Conservation (phyloP, 2,113 vertebrate genomes). For the Gavia stellata region DNA sequence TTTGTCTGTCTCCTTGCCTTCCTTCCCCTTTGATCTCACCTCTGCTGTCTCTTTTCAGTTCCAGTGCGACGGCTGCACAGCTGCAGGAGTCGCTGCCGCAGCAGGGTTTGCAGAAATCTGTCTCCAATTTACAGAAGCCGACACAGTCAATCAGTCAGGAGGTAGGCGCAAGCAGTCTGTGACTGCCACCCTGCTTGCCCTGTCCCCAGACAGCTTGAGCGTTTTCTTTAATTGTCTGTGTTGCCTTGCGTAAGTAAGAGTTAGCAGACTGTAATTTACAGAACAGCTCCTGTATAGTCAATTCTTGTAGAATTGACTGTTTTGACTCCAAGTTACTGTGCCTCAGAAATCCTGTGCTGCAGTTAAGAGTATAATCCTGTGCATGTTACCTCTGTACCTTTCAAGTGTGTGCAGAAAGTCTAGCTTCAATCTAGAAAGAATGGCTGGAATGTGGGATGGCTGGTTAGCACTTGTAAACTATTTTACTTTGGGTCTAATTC, state of each 20-base stretch:
- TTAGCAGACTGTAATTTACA: not conserved
- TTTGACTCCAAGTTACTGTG: not conserved
- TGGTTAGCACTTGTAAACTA: not conserved
- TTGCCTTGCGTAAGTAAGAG: not conserved
- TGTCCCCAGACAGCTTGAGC: not conserved
- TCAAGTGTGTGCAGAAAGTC: not conserved
- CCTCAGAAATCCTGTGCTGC: not conserved
- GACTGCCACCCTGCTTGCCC: not conserved
- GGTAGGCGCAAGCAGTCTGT: slow-evolving; percentile 68
- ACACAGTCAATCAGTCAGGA: slow-evolving; percentile 89
- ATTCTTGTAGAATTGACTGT: not conserved
- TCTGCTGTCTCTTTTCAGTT: slow-evolving; percentile 73
- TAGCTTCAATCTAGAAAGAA: not conserved
- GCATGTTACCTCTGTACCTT: not conserved
- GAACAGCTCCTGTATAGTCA: not conserved
- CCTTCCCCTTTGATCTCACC: not conserved
- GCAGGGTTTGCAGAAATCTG: slow-evolving; percentile 98
- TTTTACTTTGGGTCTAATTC: not conserved
- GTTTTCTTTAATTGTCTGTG: not conserved
- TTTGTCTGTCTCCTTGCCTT: not conserved
- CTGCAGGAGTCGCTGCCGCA: slow-evolving; percentile 96
- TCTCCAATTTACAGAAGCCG: slow-evolving; percentile 99
- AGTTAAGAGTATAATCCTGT: not conserved
- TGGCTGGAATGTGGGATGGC: not conserved
- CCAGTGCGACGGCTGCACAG: slow-evolving; percentile 91